Percentiles rank a stretch among this genome's conserved stretches.
Evolutionary conservation across 2,797 vertebrate genomes (phyloP).

Genomic region (Lepus oiostolus): DNA sequence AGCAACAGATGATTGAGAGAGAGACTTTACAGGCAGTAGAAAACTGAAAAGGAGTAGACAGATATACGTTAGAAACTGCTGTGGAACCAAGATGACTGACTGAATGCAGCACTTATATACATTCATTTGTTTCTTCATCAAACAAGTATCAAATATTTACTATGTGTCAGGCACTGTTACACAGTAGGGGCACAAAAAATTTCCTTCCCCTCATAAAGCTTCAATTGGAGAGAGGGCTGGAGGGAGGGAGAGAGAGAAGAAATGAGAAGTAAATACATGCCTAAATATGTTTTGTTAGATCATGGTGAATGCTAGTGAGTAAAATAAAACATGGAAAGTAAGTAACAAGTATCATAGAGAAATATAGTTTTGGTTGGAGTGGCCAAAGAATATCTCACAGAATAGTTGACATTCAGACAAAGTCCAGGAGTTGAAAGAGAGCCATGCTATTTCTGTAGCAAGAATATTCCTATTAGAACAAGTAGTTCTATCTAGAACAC

Average conservation of each 20-base stretch:
- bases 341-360: not conserved
- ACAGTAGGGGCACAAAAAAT: not conserved
- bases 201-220: no score
- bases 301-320: not conserved
- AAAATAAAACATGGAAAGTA: not conserved
- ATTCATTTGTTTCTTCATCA: not conserved
- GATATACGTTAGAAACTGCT: not conserved
- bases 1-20: not conserved
- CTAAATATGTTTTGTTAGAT: not conserved
- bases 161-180: not conserved
- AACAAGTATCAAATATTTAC: not conserved
- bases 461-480: not conserved
- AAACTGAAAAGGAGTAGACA: not conserved
- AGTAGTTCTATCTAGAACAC: not conserved
- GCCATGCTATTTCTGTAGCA: rapidly evolving
- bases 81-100: not conserved
- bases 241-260: not conserved
- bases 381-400: not conserved
- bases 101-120: not conserved
- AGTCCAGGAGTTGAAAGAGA: not conserved
- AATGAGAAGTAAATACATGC: not conserved
- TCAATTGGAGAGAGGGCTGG: no score
- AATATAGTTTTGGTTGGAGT: not conserved
- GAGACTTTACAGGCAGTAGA: not conserved
- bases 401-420: not conserved